These are phyloP conservation scores for Gryon sp. DNA, from an alignment of 1,140 invertebrate species.

Conservation along the genomic window DNA sequence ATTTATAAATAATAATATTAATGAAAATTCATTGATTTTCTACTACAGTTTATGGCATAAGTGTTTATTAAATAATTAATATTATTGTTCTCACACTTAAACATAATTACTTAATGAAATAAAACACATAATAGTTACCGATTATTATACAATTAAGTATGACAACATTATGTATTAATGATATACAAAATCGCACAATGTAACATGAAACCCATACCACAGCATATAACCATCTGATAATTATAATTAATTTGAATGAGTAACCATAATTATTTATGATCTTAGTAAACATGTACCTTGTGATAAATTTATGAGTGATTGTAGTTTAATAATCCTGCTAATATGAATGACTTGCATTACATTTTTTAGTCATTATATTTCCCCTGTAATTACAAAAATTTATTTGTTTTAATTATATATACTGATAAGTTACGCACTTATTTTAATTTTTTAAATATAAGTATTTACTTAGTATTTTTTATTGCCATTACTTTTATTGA, in stretches of 20 bases:
- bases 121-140: too few relatives aligned
- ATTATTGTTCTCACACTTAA: too few relatives aligned
- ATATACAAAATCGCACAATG: neutral
- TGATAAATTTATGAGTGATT: slow-evolving; percentile 17
- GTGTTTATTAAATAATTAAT: too few relatives aligned
- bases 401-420: neutral
- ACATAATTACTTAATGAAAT: too few relatives aligned
- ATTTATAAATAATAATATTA: too few relatives aligned
- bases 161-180: slow-evolving; percentile 1
- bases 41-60: too few relatives aligned
- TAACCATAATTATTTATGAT: slow-evolving; percentile 27
- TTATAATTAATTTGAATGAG: slow-evolving; percentile 26
- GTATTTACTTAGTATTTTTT: too few relatives aligned
- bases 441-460: too few relatives aligned
- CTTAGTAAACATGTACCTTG: slow-evolving; percentile 7
- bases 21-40: too few relatives aligned
- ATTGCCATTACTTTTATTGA: too few relatives aligned
- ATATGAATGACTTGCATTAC: slow-evolving; percentile 20
- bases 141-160: too few relatives aligned
- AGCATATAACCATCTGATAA: slow-evolving; percentile 25
- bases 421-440: too few relatives aligned
- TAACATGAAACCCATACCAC: slow-evolving; percentile 9
- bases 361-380: slow-evolving; percentile 2
- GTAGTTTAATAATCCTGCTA: slow-evolving; percentile 9
- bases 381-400: neutral